Percentiles rank a stretch among this genome's conserved stretches.
phyloP scores from a whole-genome alignment of 1,140 invertebrate genomes.

The Nasonia giraulti region DNA sequence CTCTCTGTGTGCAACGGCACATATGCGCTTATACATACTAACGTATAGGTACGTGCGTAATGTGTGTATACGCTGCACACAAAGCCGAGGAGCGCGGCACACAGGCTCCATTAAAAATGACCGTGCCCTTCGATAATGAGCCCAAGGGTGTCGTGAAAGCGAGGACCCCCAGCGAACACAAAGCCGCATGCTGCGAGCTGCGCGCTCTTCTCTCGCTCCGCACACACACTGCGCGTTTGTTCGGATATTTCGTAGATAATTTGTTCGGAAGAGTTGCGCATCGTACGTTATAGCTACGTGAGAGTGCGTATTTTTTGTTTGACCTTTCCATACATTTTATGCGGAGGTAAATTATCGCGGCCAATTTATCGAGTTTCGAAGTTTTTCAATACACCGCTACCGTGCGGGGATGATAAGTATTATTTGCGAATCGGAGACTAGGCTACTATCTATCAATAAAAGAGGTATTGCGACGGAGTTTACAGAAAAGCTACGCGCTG shows the following conservation, averaged over 20 bases:
- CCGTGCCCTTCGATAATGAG: slow-evolving; percentile 62
- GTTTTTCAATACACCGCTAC: too few relatives aligned
- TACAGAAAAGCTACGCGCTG: too few relatives aligned
- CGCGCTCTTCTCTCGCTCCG: neutral
- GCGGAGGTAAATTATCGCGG: too few relatives aligned
- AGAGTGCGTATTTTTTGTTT: neutral
- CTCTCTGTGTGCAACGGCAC: too few relatives aligned
- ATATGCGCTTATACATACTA: too few relatives aligned
- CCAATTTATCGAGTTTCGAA: too few relatives aligned
- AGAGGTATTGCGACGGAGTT: too few relatives aligned
- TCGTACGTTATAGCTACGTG: neutral
- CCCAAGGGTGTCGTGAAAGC: slow-evolving; percentile 58
- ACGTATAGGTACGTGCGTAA: too few relatives aligned
- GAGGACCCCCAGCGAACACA: slow-evolving; percentile 54
- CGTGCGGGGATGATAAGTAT: too few relatives aligned
- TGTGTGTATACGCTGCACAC: neutral
- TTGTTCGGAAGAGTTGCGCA: neutral
- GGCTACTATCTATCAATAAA: too few relatives aligned
- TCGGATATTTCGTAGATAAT: neutral
- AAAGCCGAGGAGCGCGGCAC: neutral
- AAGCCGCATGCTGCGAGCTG: neutral
- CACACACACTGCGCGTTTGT: neutral
- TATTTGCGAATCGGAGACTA: too few relatives aligned
- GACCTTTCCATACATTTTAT: too few relatives aligned
- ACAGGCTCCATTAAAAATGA: slow-evolving; percentile 52